Conservation (phyloP, 2,797 vertebrate genomes). For the Bufotes viridis region DNA sequence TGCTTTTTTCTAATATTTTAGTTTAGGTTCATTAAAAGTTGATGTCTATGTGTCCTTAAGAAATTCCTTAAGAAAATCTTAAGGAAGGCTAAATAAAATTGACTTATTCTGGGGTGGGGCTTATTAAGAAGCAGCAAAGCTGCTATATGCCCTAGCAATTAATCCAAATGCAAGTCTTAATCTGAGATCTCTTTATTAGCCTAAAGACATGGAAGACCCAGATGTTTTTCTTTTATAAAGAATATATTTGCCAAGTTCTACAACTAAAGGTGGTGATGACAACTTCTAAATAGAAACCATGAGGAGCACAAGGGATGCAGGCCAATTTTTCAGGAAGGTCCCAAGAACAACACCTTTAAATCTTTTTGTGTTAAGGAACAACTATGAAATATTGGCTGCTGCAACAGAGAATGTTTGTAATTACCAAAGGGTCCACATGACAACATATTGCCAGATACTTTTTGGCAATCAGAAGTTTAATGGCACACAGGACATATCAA, state of each 20-base stretch:
- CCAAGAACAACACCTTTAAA: conserved; percentile 62
- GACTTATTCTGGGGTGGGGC: background rate
- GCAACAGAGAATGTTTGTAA: conserved; percentile 54
- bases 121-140: background rate
- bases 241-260: conserved; percentile 56
- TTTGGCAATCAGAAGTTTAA: conserved; percentile 47
- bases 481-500: conserved; percentile 38
- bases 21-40: background rate
- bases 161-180: conserved; percentile 35
- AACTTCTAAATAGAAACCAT: conserved; percentile 62
- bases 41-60: background rate
- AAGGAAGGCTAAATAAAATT: background rate
- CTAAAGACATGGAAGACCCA: conserved; percentile 56
- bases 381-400: conserved; percentile 40
- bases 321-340: conserved; percentile 57
- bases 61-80: background rate
- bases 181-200: conserved; percentile 46
- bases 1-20: background rate
- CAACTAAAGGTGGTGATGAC: conserved; percentile 62
- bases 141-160: conserved; percentile 34
- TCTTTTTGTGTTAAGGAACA: conserved; percentile 58
- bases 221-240: conserved; percentile 60
- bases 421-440: conserved; percentile 44
- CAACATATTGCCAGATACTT: conserved; percentile 49
- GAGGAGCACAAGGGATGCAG: conserved; percentile 46